phyloP scores from a whole-genome alignment of 1,140 invertebrate species.

The Belonocnema kinseyi region DNA sequence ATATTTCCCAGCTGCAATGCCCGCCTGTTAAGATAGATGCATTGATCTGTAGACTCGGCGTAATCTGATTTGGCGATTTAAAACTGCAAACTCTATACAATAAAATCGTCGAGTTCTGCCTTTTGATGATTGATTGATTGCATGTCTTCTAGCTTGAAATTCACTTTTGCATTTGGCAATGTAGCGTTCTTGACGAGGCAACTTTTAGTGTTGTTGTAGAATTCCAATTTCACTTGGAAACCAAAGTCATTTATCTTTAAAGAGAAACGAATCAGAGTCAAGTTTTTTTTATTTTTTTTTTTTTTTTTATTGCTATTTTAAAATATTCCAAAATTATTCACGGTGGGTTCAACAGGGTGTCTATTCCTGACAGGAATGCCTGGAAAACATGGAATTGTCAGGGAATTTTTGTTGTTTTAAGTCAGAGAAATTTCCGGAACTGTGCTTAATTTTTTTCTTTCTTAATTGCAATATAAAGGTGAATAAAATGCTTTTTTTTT shows the following conservation, averaged over 20 bases:
- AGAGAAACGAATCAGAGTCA: background rate
- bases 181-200: slow-evolving; percentile 27
- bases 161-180: slow-evolving; percentile 24
- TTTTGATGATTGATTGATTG: background rate
- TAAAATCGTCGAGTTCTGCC: background rate
- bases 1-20: too few species aligned
- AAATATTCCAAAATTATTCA: background rate
- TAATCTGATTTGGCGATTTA: background rate
- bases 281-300: slow-evolving; percentile 27
- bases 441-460: too few species aligned
- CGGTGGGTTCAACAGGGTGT: too few species aligned
- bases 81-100: background rate
- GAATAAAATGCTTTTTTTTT: too few species aligned
- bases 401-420: too few species aligned
- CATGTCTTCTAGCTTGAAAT: background rate
- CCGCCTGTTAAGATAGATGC: too few species aligned
- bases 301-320: background rate
- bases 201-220: background rate
- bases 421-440: too few species aligned
- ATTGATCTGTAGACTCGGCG: slow-evolving; percentile 1
- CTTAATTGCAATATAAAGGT: too few species aligned
- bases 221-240: background rate
- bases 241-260: background rate
- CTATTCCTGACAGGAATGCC: too few species aligned
- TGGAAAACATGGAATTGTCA: too few species aligned